Base-by-base conservation (phyloP, 2,888 invertebrate species). In the Liopterus haemorrhoidalis region DNA sequence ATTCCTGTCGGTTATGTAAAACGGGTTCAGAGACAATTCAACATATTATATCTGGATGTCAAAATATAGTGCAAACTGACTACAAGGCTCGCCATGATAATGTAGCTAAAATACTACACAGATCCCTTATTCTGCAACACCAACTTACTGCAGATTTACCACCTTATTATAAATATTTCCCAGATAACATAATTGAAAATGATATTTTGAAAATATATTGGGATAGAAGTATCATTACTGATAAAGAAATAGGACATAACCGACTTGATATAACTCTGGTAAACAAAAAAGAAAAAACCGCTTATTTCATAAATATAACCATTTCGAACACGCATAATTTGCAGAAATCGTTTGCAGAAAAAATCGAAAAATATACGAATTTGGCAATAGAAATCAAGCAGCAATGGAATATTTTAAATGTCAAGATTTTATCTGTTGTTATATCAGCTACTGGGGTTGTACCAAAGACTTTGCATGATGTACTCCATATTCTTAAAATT, bases 181-280 rank as follows among this genome's bases (percentile, higher is more conserved):
- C 38, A 4, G 3, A 8, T 8, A 6, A 11, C n/a, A 18, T 38
- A 8, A 3, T 38, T 8, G 38, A 38, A 14, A 38, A 38, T 25
- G 27, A 38, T 25, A 3, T 12, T 6, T 11, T 14, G 5, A 38
- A 38, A 12, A 9, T 38, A 3, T 38, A 38, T 22, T 32, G 25
- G 38, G 22, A 27, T n/a, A 12, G 24, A 5, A 24, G 21, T 16
- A 15, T 38, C 11, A 21, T 25, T 9, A 38, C 38, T 11, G 27
- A 38, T 25, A 19, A 22, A n/a, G 5, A 20, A n/a, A 3, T 32
- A n/a, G 3, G 14, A 9, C 12, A 4, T 3, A 32, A 38, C 18
- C 21, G 4, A 24, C 38, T 25, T 11, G 37, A 30, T 19, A 37
- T 37, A 4, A 37, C 14, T 9, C 20, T 30, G 8, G 22, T 14